A percentile compares a stretch with the other conserved stretches of the same genome.
These are phyloP conservation scores for Buphagus erythrorhynchus DNA, from an alignment of 2,797 vertebrate species.

Conservation along the genomic window DNA sequence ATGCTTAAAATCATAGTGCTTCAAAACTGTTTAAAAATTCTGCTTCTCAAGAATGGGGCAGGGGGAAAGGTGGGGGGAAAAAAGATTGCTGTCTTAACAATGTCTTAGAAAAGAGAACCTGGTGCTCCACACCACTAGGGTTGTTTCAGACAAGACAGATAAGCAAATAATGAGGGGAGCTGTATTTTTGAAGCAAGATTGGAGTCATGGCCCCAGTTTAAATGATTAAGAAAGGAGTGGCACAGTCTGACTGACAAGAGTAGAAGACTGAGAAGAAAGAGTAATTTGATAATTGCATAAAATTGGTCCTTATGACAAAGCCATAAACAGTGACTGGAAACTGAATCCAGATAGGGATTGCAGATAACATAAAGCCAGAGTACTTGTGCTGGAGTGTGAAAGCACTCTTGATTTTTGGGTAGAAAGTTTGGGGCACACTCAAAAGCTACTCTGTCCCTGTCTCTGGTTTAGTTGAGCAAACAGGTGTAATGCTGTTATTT, in stretches of 20 bases:
- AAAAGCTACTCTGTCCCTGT: neutral
- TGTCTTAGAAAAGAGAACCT: neutral
- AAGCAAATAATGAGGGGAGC: neutral
- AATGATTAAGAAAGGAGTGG: neutral
- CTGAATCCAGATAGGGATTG: neutral
- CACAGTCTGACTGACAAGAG: neutral
- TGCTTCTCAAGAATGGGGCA: neutral
- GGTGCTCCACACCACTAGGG: neutral
- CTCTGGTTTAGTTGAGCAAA: neutral
- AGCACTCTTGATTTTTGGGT: neutral
- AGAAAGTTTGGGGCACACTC: neutral
- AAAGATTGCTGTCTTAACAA: neutral
- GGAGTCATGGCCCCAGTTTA: neutral
- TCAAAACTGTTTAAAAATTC: neutral
- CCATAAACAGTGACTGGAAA: neutral
- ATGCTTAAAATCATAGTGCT: neutral
- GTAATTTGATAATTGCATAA: neutral
- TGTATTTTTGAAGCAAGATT: neutral
- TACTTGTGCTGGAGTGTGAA: neutral
- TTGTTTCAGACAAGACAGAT: neutral
- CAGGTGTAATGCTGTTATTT: neutral
- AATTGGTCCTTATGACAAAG: neutral
- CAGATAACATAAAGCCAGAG: neutral
- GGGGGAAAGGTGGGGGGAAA: fast-evolving
- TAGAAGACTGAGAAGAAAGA: neutral